Conservation (phyloP, 2,113 vertebrate genomes). For the Seriola dumerili region DNA sequence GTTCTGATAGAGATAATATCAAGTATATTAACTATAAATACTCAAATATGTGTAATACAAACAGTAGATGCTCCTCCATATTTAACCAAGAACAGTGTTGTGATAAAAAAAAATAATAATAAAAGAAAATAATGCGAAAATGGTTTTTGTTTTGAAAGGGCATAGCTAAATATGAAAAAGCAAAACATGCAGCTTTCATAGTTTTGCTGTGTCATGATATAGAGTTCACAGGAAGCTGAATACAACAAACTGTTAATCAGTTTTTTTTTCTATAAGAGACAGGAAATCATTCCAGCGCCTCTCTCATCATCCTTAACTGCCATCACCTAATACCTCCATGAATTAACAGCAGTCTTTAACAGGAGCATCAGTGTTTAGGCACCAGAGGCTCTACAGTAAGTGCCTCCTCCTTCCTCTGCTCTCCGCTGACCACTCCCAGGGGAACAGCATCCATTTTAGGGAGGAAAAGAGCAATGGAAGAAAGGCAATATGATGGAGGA, state of each 20-base stretch:
- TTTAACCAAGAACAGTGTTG: not conserved
- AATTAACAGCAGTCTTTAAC: constrained; percentile 51
- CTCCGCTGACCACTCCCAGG: constrained; percentile 66
- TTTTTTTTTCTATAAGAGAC: constrained; percentile 25
- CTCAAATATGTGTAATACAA: too few species aligned
- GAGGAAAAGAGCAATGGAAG: constrained; percentile 61
- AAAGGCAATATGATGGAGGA: constrained; percentile 64
- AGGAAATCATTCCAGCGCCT: constrained; percentile 23
- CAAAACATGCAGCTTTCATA: too few species aligned
- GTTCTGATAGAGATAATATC: not conserved
- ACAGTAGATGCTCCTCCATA: too few species aligned
- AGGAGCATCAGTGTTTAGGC: constrained; percentile 46
- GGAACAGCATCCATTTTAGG: constrained; percentile 72
- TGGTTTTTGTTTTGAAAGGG: too few species aligned
- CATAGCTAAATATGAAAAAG: too few species aligned
- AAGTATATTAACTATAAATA: not conserved
- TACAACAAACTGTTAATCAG: constrained; percentile 30
- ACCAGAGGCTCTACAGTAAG: constrained; percentile 27
- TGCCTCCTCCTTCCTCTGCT: constrained; percentile 54
- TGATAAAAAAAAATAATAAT: not conserved
- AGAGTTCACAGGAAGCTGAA: not conserved
- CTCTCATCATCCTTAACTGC: constrained; percentile 38
- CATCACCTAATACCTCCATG: constrained; percentile 21
- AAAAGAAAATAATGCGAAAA: not conserved
- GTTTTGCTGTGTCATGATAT: not conserved